Evolutionary conservation across 2,888 invertebrate species (phyloP).

Genomic region (Ochropleura plecta): DNA sequence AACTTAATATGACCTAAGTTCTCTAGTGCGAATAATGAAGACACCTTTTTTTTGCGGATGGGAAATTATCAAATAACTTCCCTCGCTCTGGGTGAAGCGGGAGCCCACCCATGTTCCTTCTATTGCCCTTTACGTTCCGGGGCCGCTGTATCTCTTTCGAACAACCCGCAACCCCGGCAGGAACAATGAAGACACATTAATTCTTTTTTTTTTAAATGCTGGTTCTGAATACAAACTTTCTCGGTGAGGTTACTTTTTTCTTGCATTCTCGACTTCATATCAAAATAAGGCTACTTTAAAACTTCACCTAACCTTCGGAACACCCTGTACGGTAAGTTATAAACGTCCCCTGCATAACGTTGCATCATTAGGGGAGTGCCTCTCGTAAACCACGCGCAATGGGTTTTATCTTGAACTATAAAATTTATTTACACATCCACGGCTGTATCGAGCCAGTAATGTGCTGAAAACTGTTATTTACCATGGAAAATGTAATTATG

Average conservation of each 20-base stretch:
- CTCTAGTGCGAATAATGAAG: no score
- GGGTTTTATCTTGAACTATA: constrained; percentile 88
- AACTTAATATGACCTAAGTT: no score
- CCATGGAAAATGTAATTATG: constrained; percentile 31
- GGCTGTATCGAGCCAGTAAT: constrained; percentile 74
- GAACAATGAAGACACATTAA: no score
- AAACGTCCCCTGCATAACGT: constrained; percentile 76
- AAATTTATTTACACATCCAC: constrained; percentile 87
- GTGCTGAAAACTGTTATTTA: constrained; percentile 71
- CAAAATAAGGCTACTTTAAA: not conserved
- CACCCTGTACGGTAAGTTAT: constrained; percentile 45
- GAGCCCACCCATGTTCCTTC: no score
- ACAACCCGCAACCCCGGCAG: no score
- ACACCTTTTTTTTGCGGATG: no score
- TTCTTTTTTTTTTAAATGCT: no score
- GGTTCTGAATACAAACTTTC: no score
- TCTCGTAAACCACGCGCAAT: constrained; percentile 87
- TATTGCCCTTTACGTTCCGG: no score
- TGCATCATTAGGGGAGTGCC: constrained; percentile 87
- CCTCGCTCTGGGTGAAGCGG: no score
- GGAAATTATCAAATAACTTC: no score
- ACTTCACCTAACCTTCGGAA: not conserved
- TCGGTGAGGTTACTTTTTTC: not conserved
- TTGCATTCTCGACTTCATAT: not conserved
- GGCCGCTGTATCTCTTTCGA: no score